Conservation (phyloP, 92 coral and sea anemone genomes). For the Desmophyllum pertusum region DNA sequence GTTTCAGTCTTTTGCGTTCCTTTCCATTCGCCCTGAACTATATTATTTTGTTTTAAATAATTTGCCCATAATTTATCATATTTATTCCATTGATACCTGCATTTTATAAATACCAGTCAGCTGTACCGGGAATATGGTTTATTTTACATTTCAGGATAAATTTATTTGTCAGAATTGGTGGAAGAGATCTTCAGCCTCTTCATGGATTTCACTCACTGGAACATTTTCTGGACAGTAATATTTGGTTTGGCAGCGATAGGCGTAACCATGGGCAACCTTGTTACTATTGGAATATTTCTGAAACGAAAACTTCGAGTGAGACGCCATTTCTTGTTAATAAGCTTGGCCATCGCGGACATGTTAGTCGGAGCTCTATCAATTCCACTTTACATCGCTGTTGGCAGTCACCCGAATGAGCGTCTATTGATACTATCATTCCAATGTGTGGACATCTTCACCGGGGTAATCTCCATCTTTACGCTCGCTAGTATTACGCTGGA, state of each 20-base stretch:
- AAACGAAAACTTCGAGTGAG: conserved; percentile 31
- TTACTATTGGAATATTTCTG: conserved; percentile 16
- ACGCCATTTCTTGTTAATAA: conserved; percentile 24
- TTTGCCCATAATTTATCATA: too few relatives aligned
- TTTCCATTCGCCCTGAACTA: too few relatives aligned
- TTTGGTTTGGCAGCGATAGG: not conserved
- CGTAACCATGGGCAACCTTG: not conserved
- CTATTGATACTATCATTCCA: not conserved
- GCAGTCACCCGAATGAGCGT: not conserved
- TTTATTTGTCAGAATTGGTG: not conserved
- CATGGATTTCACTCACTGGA: conserved; percentile 23
- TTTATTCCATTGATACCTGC: too few relatives aligned
- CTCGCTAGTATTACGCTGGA: conserved; percentile 36
- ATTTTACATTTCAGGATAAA: not conserved
- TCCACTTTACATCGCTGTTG: conserved; percentile 28
- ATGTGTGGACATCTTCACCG: conserved; percentile 33
- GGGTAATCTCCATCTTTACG: conserved; percentile 36
- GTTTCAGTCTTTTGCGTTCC: too few relatives aligned
- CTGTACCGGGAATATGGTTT: too few relatives aligned
- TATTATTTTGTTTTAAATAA: too few relatives aligned
- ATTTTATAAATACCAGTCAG: too few relatives aligned
- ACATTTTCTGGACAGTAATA: conserved; percentile 16
- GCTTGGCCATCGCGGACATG: conserved; percentile 51
- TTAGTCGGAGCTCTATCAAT: conserved; percentile 42
- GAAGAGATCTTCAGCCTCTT: not conserved